Base-by-base conservation (phyloP, 2,888 invertebrate species). In the Cataglyphis altisquamis region DNA sequence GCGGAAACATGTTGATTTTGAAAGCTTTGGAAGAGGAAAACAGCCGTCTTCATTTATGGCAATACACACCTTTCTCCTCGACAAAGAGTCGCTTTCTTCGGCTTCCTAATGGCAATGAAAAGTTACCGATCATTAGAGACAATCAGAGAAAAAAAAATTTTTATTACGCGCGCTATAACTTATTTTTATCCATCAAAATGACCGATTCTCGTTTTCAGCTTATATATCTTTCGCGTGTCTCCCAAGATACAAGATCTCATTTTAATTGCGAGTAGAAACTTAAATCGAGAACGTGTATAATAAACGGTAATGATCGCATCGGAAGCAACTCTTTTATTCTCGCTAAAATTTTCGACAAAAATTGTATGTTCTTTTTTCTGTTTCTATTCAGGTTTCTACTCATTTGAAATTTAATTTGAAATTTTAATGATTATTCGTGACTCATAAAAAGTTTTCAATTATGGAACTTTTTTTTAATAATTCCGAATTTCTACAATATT, bases 1-100 rank as follows among this genome's bases (percentile, higher is more conserved):
- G 0, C 1, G n/a, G 8, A 25, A 15, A 29, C 12, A 12, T 15
- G 62, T 21, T 3, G 18, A 55, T 41, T 25, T 57, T 18, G 67
- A 55, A 57, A 77, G 29, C 55, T 66, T 41, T 1, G n/a, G 3
- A n/a, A 41, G 32, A n/a, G 48, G 25, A 18, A 67, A 67, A 67
- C 25, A 41, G 15, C 41, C 18, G 5, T 83, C 68, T 55, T 77
- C 77, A 32, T 63, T 55, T 45, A 45, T 12, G 15, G 21, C 12
- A 29, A n/a, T 41, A 48, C 66, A 18, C 12, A 21, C 48, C 55
- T 63, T 77, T 77, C 68, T 77, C 45, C 15, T 67, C 52, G 39
- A 52, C 21, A 41, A 52, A 52, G 63, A 81, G 3, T 55, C 63
- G 52, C 68, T 70, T 80, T 72, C 48, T 45, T 52, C n/a, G 15